Base-by-base conservation (phyloP, 2,888 invertebrate genomes). In the Hyppa rectilinea region DNA sequence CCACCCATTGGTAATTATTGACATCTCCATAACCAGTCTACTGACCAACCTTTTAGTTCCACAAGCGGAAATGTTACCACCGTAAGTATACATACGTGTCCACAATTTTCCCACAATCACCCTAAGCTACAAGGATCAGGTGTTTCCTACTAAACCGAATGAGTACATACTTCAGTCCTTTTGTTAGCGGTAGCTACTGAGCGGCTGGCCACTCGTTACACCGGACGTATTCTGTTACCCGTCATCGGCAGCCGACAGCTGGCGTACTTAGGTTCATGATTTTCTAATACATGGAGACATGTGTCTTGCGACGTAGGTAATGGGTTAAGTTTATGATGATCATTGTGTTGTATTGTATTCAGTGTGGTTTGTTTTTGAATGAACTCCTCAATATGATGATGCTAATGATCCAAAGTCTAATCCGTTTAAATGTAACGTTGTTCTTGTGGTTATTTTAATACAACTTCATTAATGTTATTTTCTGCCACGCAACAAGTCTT, bases 171-270 rank as follows among this genome's bases (percentile, higher is more conserved):
- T 78, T 80, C 62, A 73, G 79, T 76, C 65, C 82, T 81, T 81
- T 85, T 85, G 81, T 85, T 85, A 76, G 75, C 58, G 65, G 61
- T 69, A 78, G 64, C 78, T 78, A 78, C 77, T 78, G 58, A 67
- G 68, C 66, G 66, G 55, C 63, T 75, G 50, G 78, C 64, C 78
- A 81, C 81, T 80, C 70, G 62, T 66, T 66, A 12, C 75, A 85
- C 84, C 84, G 84, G 84, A 84, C 82, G 84, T 84, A 85, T 84
- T 75, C 71, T 62, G 82, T 84, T 84, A 85, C 84, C 84, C 69
- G 58, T 52, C 9, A 50, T 29, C 26, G 26, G 4, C 50, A 29
- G 29, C 26, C 29, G 49, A n/a, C 85, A 84, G 85, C 83, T 82
- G 84, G 66, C 56, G 31, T 53, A 69, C 50, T 77, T 63, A 71